Base-by-base conservation (phyloP, 1,140 invertebrate genomes). In the Plectrocnemia conspersa region DNA sequence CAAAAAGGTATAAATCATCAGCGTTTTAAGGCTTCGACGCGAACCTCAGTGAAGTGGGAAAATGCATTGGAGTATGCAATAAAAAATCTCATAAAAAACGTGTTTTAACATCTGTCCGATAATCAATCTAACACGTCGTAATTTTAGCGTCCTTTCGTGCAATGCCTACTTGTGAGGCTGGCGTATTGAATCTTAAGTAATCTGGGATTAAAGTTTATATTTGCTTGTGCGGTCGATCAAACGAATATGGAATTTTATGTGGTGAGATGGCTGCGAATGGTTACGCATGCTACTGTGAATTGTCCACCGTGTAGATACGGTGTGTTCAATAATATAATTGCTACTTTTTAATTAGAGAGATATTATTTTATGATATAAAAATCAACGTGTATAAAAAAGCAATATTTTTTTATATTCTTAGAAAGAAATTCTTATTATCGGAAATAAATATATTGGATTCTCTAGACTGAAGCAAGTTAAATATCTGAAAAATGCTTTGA, bases 121-220 rank as follows among this genome's bases (percentile, higher is more conserved):
- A 75, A 75, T 75, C 73, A 75, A 74, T 75, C 73, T 74, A 74
- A 74, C 72, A 73, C 72, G 71, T 75, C 72, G 72, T 75, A 75
- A 73, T 69, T 74, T 74, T 73, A 72, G 73, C 71, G 72, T 72
- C 64, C 68, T 23, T 16, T 32, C 25, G 16, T 1, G n/a, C 50
- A 19, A 52, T 18, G 25, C 7, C 29, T n/a, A 27, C n/a, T 15
- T 25, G 25, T 27, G 13, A 29, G 1, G 16, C 11, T 22, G 21
- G n/a, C 11, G 19, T 18, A 42, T 42, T 42, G 40, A 42, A 11
- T 22, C 24, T 18, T 42, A 42, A 9, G 15, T 3, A 10, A 3
- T 4, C 18, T 42, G 33, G 33, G 9, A 10, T 24, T 40, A 40
- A 23, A 23, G 35, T 7, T 23, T 19, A n/a, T 4, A 23, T 52